These are phyloP conservation scores for Astreopora myriophthalma DNA, from an alignment of 64 coral and sea anemone genomes.

Conservation along the genomic window DNA sequence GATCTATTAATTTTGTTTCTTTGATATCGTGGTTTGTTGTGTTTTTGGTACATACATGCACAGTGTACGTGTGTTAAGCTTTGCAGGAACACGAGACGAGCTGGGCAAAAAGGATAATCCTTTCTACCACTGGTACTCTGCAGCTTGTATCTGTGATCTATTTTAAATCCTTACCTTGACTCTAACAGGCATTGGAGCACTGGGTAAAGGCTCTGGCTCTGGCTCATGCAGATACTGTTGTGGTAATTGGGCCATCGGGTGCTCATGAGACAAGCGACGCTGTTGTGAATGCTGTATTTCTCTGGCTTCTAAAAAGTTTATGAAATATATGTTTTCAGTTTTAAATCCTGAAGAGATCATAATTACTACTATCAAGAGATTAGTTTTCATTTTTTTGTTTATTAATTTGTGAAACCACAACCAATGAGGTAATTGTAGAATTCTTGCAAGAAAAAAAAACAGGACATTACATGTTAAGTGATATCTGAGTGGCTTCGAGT, in stretches of 20 bases:
- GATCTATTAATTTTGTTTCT: background rate
- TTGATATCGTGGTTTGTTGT: too few relatives aligned
- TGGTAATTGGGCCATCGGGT: background rate
- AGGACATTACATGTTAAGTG: too few relatives aligned
- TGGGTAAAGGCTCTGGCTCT: background rate
- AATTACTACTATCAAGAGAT: background rate
- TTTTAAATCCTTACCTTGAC: background rate
- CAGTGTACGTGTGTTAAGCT: too few relatives aligned
- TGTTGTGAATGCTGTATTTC: background rate
- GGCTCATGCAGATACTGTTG: background rate
- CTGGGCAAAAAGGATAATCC: too few relatives aligned
- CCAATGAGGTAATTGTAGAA: too few relatives aligned
- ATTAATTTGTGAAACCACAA: too few relatives aligned
- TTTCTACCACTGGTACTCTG: too few relatives aligned
- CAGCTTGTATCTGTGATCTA: background rate
- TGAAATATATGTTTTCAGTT: background rate
- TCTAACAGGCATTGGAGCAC: background rate
- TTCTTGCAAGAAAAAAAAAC: too few relatives aligned
- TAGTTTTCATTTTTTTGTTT: too few relatives aligned
- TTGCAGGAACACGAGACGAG: too few relatives aligned
- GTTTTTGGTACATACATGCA: too few relatives aligned
- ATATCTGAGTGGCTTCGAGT: too few relatives aligned
- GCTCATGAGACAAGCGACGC: constrained; percentile 20
- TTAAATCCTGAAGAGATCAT: background rate
- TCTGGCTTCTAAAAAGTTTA: constrained; percentile 16